Evolutionary conservation across 2,888 invertebrate genomes (phyloP).

Genomic region (Chymomyza amoena): DNA sequence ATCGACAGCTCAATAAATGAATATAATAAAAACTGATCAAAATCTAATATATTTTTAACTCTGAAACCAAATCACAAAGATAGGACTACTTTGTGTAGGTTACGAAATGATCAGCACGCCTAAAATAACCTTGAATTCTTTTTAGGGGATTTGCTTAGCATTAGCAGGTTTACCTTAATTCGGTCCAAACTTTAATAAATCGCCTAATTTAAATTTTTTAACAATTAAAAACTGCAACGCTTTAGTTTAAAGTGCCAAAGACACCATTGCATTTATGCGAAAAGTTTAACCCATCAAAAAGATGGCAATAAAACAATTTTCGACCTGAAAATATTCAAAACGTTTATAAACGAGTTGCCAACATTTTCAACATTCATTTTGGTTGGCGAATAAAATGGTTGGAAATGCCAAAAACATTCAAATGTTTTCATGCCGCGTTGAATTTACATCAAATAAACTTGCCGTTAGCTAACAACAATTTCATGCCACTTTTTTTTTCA

Average conservation of each 20-base stretch:
- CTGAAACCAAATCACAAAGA: too few relatives aligned
- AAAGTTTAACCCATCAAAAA: neutral
- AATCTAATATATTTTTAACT: too few relatives aligned
- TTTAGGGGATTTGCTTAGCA: too few relatives aligned
- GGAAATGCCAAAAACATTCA: neutral
- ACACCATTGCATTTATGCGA: neutral
- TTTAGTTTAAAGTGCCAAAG: neutral
- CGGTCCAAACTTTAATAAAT: too few relatives aligned
- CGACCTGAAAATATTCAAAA: neutral
- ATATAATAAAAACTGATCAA: too few relatives aligned
- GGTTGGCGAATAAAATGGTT: neutral
- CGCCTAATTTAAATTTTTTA: too few relatives aligned
- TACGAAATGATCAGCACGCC: too few relatives aligned
- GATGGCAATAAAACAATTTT: neutral
- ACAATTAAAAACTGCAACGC: neutral
- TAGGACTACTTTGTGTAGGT: too few relatives aligned
- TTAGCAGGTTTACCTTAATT: too few relatives aligned
- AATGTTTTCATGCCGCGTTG: neutral
- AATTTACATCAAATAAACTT: neutral
- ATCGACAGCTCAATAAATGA: too few relatives aligned
- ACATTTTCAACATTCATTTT: neutral
- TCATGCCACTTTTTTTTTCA: neutral
- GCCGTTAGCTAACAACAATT: neutral
- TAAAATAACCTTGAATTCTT: too few relatives aligned
- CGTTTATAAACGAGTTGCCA: neutral